A percentile compares a stretch with the other conserved stretches of the same genome.
Conservation (phyloP, 2,888 invertebrate genomes). For the Eilema sororculum region DNA sequence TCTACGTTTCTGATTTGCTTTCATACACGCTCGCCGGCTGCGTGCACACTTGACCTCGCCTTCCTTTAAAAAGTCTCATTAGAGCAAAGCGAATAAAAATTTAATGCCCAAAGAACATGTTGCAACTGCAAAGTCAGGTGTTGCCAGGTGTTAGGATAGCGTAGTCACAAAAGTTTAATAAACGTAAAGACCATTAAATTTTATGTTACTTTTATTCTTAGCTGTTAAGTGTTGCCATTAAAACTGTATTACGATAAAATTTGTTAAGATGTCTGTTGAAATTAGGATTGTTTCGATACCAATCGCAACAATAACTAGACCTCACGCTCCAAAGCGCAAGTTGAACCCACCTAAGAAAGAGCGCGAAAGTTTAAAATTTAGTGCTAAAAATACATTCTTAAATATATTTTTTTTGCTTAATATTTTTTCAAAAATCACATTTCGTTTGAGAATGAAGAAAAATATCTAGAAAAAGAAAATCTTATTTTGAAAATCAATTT, state of each 20-base stretch:
- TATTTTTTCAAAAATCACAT: constrained; percentile 28
- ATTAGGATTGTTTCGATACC: neutral
- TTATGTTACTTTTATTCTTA: constrained; percentile 6
- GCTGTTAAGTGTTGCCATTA: constrained; percentile 2
- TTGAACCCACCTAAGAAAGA: no score
- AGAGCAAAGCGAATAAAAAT: constrained; percentile 26
- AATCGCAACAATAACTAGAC: no score
- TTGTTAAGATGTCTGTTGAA: neutral
- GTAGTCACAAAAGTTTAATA: constrained; percentile 10
- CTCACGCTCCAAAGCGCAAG: no score
- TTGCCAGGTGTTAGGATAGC: constrained; percentile 5
- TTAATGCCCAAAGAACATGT: constrained; percentile 28
- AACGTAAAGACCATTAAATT: neutral
- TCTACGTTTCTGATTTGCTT: neutral
- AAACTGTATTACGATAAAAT: neutral
- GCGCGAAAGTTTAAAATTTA: no score
- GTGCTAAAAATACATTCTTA: neutral
- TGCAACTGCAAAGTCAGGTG: constrained; percentile 18
- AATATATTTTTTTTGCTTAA: neutral
- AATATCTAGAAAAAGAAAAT: no score
- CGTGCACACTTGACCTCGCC: neutral
- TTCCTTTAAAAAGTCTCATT: constrained; percentile 19
- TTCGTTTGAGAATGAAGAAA: no score
- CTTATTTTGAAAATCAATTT: no score
- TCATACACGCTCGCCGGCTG: neutral